Evolutionary conservation across 2,888 invertebrate genomes (phyloP).

Genomic region (Drosophila flavopinicola): DNA sequence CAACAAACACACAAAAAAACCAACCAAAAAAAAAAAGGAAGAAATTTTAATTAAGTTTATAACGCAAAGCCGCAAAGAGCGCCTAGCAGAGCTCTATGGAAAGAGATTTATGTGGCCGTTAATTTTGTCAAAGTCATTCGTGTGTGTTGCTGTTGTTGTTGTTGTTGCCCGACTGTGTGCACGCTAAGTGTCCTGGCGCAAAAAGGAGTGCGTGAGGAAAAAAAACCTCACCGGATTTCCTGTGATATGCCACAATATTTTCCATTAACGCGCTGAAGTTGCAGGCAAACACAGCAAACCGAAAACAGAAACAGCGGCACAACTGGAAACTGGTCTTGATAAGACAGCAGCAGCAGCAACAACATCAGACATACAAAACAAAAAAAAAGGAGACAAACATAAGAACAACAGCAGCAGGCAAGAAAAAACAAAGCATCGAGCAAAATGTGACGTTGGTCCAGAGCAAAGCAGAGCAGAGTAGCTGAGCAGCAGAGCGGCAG

Average conservation of each 20-base stretch:
- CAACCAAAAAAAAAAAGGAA: constrained; percentile 23
- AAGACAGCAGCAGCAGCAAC: constrained; percentile 40
- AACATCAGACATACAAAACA: constrained; percentile 31
- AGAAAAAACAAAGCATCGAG: constrained; percentile 31
- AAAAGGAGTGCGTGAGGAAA: constrained; percentile 60
- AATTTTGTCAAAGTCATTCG: constrained; percentile 76
- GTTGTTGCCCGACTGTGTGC: constrained; percentile 27
- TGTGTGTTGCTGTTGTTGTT: constrained; percentile 34
- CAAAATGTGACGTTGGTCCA: constrained; percentile 67
- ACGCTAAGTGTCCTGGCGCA: constrained; percentile 66
- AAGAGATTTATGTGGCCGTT: constrained; percentile 75
- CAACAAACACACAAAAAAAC: constrained; percentile 13
- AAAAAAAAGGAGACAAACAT: constrained; percentile 27
- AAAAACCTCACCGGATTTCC: constrained; percentile 79
- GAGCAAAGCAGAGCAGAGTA: constrained; percentile 2
- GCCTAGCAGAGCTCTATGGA: constrained; percentile 55
- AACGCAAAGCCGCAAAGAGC: constrained; percentile 76
- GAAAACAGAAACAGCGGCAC: constrained; percentile 32
- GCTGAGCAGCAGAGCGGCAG: constrained; percentile 5
- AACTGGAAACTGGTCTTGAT: constrained; percentile 74
- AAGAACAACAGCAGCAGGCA: constrained; percentile 28
- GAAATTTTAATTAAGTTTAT: constrained; percentile 79
- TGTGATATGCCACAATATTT: constrained; percentile 82
- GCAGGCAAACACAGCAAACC: constrained; percentile 60
- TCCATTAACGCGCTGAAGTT: constrained; percentile 79